phyloP scores from a whole-genome alignment of 2,888 invertebrate species.

The Clanis bilineata region DNA sequence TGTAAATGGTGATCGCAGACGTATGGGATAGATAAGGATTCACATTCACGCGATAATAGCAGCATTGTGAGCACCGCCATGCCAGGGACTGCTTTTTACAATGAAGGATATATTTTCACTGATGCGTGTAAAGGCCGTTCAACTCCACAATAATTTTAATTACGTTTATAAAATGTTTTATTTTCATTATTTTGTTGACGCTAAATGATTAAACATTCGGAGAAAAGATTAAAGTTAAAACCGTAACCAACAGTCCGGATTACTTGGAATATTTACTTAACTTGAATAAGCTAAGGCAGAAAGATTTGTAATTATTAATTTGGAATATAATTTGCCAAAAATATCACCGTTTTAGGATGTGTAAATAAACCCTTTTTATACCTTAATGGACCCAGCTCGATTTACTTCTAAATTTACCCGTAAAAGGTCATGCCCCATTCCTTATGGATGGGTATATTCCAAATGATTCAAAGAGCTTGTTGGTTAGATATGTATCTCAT shows the following conservation, averaged over 20 bases:
- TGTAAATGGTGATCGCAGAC: conserved; percentile 53
- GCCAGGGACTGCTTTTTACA: conserved; percentile 35
- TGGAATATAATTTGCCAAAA: background rate
- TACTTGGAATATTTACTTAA: background rate
- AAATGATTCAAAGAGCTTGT: too few relatives aligned
- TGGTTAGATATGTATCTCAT: too few relatives aligned
- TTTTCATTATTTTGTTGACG: too few relatives aligned
- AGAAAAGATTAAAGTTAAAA: too few relatives aligned
- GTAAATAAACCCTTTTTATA: background rate
- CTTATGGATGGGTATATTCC: too few relatives aligned
- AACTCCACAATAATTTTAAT: background rate
- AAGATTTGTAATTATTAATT: background rate
- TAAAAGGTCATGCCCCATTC: too few relatives aligned
- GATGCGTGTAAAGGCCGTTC: conserved; percentile 6
- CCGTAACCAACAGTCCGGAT: background rate
- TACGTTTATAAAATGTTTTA: background rate
- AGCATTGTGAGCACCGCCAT: conserved; percentile 37
- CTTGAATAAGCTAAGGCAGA: background rate
- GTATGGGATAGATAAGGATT: conserved; percentile 58
- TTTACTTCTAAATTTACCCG: background rate
- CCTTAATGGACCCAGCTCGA: background rate
- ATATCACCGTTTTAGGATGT: background rate
- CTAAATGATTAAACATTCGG: too few relatives aligned
- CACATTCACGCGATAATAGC: conserved; percentile 53
- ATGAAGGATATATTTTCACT: conserved; percentile 11